Evolutionary conservation across 2,797 vertebrate species (phyloP), one percentile per base, ranked within the genome.

Genomic region (Coluber constrictor): DNA sequence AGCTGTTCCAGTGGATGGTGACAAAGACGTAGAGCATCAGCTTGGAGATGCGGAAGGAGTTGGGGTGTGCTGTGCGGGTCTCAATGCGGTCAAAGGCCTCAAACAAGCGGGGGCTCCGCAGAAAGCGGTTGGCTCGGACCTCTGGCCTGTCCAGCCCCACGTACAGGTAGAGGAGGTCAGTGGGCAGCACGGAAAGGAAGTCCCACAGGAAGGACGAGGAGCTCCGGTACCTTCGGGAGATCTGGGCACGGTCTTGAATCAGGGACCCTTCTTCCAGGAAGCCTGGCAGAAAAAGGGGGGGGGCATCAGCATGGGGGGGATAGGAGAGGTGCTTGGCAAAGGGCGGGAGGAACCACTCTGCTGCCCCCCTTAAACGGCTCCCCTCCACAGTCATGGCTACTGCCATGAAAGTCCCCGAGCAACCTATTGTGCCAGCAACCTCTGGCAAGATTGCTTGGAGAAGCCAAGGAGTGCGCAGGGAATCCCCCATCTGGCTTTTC

Each of bases 201-300:
- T 99, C 99, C 96, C 96, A 96, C 0, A 97, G 56, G 93, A 99
- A 99, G 57, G 83, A 43, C 25, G 95, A 92, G 0, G 99, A 99
- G 90, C 15, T n/a, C 54, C 98, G 57, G 60, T 99, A 99, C 2
- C 37, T 97, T 16, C 61, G 96, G 27, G 95, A 96, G 13, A 98
- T 97, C 87, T 91, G 97, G 1, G 92, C 56, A 0, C 92, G 91
- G 83, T 99, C 98, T 29, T n/a, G 97, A 91, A 99, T 97, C 87
- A 99, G 97, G 95, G 99, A 98, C 2, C 99, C 99, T 11, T 99
- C 98, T n/a, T 99, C 98, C 94, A 99, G 95, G 96, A 98, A 99
- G 9, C 98, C 99, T 99, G 95, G 29, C 93, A 87, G 29, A 43
- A 37, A 79, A 79, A 1, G n/a, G n/a, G n/a, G 66, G 8, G 5